phyloP scores from a whole-genome alignment of 1,140 invertebrate species.

The Nasonia giraulti region DNA sequence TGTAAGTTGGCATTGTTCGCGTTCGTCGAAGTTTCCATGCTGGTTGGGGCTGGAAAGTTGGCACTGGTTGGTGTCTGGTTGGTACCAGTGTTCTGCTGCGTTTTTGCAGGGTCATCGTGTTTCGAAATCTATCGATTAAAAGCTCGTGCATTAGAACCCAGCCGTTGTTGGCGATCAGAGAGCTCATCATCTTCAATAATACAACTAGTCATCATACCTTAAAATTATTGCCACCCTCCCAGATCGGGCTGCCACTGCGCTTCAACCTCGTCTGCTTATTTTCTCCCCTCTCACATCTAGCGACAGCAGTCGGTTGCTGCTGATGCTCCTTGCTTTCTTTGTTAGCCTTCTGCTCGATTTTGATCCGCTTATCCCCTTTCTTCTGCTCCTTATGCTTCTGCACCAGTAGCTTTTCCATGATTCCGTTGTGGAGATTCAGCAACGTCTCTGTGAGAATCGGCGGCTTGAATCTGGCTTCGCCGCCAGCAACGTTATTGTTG shows the following conservation, averaged over 20 bases:
- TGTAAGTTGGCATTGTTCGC: constrained; percentile 65
- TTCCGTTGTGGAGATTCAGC: constrained; percentile 82
- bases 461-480: constrained; percentile 68
- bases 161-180: background rate
- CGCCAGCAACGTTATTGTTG: background rate
- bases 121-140: constrained; percentile 56
- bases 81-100: constrained; percentile 3
- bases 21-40: background rate
- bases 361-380: constrained; percentile 70
- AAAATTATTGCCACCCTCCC: constrained; percentile 58
- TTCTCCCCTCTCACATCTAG: background rate
- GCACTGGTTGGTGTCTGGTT: background rate
- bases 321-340: constrained; percentile 54
- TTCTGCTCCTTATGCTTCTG: constrained; percentile 81
- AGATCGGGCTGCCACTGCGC: constrained; percentile 60
- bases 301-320: constrained; percentile 49
- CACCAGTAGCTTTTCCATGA: constrained; percentile 86
- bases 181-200: background rate
- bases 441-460: constrained; percentile 80
- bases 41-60: constrained; percentile 19
- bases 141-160: background rate
- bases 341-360: constrained; percentile 53
- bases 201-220: constrained; percentile 56
- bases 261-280: constrained; percentile 58
- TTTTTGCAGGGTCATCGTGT: constrained; percentile 54